Evolutionary conservation across 2,797 vertebrate species (phyloP), one percentile per base, ranked within the genome.

Genomic region (Lepus townsendii): DNA sequence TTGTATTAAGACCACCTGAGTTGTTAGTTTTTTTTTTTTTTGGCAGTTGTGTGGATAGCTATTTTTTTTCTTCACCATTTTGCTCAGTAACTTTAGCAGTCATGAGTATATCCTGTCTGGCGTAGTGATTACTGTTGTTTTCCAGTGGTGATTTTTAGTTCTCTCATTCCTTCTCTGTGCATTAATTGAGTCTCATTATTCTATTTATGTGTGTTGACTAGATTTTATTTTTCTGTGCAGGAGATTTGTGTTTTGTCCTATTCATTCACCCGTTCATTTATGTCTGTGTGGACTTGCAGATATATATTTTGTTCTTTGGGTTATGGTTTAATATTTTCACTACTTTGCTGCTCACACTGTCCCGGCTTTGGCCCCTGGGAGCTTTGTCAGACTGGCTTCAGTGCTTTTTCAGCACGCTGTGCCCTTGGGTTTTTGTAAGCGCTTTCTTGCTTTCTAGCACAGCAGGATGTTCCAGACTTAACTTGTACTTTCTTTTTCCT

Each of bases 241-340:
- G 27, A 83, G 52, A 77, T 71, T 83, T 83, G 47, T 62, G 75
- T 2, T 20, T 68, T 83, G 35, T 60, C 52, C 30, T 77, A 66
- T 66, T 77, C 47, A 63, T 22, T 47, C 20, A 52, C 62, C 83
- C 52, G 75, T 0, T 86, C 3, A 26, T 20, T 82, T 63, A 42
- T 42, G 17, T 73, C 10, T n/a, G 1, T 84, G 32, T 88, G 47
- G 12, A 78, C 38, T 8, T 62, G 47, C 38, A 27, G 24, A 57
- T 92, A 50, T 83, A 83, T 83, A 75, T 82, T 94, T 83, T 77
- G 26, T 69, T 78, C 32, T 90, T 90, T 78, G 87, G n/a, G n/a
- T 62, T 32, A 20, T 68, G 14, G 13, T 27, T 69, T 69, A 57
- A 82, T 82, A 65, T 72, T 50, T 30, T 47, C 24, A 22, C 13